These are phyloP conservation scores for Aphelenchoides besseyi DNA, from an alignment of 1,140 invertebrate genomes.

Conservation along the genomic window DNA sequence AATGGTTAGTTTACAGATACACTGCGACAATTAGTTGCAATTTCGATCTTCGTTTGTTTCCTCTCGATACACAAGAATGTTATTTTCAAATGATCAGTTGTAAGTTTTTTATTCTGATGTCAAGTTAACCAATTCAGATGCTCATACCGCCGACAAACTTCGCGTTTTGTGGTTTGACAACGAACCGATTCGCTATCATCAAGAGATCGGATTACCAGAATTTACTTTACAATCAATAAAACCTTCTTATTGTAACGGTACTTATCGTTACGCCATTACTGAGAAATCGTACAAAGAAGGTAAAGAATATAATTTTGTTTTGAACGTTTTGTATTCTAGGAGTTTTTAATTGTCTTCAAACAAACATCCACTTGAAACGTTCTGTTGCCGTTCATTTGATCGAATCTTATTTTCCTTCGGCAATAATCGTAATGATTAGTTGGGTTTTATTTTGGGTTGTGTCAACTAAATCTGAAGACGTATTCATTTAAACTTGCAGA, in stretches of 20 bases:
- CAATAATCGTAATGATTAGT: slow-evolving; percentile 73
- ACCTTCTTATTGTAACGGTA: slow-evolving; percentile 43
- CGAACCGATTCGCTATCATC: slow-evolving; percentile 83
- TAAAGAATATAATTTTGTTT: slow-evolving; percentile 8
- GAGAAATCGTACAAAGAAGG: slow-evolving; percentile 35
- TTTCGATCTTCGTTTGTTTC: slow-evolving; percentile 90
- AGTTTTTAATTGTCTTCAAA: slow-evolving; percentile 42
- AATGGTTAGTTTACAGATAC: slow-evolving; percentile 26
- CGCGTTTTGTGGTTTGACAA: slow-evolving; percentile 79
- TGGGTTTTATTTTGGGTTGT: slow-evolving; percentile 91
- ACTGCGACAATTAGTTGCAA: slow-evolving; percentile 78
- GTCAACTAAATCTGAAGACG: no score
- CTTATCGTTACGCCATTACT: slow-evolving; percentile 44
- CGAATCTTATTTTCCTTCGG: slow-evolving; percentile 63
- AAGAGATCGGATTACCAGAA: slow-evolving; percentile 83
- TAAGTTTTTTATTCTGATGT: slow-evolving; percentile 70
- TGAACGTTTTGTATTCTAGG: slow-evolving; percentile 28
- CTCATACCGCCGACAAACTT: slow-evolving; percentile 86
- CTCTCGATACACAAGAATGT: slow-evolving; percentile 84
- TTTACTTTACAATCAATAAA: slow-evolving; percentile 77
- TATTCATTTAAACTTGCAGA: no score
- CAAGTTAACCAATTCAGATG: slow-evolving; percentile 57
- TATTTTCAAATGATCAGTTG: slow-evolving; percentile 87
- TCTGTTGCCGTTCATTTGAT: slow-evolving; percentile 80
- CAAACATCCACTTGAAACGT: slow-evolving; percentile 66